A percentile compares a stretch with the other conserved stretches of the same genome.
These are phyloP conservation scores for Myzus persicae DNA, from an alignment of 1,140 invertebrate genomes.

Conservation along the genomic window DNA sequence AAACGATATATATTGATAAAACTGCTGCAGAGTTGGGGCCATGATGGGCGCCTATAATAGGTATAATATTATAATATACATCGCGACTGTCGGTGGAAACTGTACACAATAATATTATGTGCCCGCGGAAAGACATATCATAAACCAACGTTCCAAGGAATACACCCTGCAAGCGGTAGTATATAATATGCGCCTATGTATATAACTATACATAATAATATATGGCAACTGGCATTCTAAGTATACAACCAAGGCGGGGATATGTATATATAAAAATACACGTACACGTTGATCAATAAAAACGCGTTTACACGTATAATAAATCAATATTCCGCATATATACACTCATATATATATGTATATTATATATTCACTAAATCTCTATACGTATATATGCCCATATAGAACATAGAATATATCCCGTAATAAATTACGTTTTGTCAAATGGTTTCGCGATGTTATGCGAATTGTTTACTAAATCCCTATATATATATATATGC, in stretches of 20 bases:
- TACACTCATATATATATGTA: background rate
- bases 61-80: background rate
- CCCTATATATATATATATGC: background rate
- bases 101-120: background rate
- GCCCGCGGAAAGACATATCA: background rate
- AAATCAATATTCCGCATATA: background rate
- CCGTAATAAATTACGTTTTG: constrained; percentile 13
- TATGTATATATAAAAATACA: background rate
- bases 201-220: background rate
- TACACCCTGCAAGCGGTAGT: background rate
- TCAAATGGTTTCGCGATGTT: background rate
- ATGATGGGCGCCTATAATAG: background rate
- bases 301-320: background rate
- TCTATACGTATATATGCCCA: background rate
- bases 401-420: background rate
- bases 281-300: background rate
- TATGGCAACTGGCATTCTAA: too few relatives aligned
- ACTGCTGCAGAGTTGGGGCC: background rate
- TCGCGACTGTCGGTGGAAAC: background rate
- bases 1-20: background rate
- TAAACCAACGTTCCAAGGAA: background rate
- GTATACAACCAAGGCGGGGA: too few relatives aligned
- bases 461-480: background rate
- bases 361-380: background rate
- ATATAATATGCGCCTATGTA: background rate